Evolutionary conservation across 2,113 vertebrate species (phyloP).

Genomic region (Nothoprocta perdicaria): DNA sequence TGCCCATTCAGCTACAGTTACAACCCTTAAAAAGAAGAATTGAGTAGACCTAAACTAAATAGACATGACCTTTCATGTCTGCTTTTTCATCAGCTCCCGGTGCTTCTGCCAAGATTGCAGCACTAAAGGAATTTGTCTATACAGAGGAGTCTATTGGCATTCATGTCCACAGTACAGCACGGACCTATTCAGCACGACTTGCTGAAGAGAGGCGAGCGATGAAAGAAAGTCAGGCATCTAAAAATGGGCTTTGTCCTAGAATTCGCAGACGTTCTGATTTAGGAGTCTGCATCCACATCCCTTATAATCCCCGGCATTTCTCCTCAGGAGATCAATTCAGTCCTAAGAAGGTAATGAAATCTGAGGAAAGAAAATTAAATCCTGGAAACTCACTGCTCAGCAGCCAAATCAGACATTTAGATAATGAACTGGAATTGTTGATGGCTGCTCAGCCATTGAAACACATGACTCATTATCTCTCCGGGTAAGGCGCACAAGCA

Average conservation of each 20-base stretch:
- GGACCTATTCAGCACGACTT: neutral
- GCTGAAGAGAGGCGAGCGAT: neutral
- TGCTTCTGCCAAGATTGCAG: conserved; percentile 42
- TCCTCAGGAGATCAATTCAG: neutral
- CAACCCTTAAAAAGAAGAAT: conserved; percentile 4
- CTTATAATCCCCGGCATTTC: neutral
- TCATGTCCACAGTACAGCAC: conserved; percentile 25
- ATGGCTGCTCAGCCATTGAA: conserved; percentile 48
- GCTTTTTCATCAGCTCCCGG: neutral
- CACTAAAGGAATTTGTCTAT: conserved; percentile 30
- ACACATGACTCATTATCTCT: conserved; percentile 66
- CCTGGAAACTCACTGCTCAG: neutral
- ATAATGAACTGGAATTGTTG: conserved; percentile 65
- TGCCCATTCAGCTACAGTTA: conserved; percentile 11
- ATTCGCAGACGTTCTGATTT: neutral
- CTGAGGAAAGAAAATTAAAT: conserved; percentile 53
- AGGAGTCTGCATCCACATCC: neutral
- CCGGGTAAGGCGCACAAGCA: conserved; percentile 46
- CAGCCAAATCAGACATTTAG: conserved; percentile 57
- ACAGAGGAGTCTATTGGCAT: conserved; percentile 38
- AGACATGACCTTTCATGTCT: conserved; percentile 9
- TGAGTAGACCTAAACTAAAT: neutral
- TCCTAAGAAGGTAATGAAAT: conserved; percentile 37
- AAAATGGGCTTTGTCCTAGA: conserved; percentile 30
- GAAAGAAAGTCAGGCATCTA: conserved; percentile 33